Percentiles rank a stretch among this genome's conserved stretches.
Conservation (phyloP, 2,888 invertebrate species). For the Cybosia mesomella region DNA sequence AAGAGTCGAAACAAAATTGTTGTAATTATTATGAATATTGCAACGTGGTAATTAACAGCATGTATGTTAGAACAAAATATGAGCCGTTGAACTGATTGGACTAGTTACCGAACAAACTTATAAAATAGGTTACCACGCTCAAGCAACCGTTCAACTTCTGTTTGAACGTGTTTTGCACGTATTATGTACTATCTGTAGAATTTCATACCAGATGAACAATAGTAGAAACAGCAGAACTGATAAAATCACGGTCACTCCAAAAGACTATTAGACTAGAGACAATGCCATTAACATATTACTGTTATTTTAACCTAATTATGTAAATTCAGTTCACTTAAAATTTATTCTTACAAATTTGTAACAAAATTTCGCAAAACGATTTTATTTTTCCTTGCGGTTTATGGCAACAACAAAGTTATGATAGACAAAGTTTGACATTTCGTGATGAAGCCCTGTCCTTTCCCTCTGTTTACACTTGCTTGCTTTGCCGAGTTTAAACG, state of each 20-base stretch:
- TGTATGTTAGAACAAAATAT: conserved; percentile 1
- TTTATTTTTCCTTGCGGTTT: conserved; percentile 8
- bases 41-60: neutral
- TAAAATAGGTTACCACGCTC: conserved; percentile 10
- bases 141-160: neutral
- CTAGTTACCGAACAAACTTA: conserved; percentile 12
- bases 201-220: neutral
- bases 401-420: conserved; percentile 6
- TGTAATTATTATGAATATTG: neutral
- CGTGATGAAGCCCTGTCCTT: neutral
- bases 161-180: neutral
- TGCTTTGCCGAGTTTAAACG: neutral
- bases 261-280: neutral
- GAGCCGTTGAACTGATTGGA: conserved; percentile 4
- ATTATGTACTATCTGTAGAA: neutral
- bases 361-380: neutral
- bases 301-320: neutral
- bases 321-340: conserved; percentile 5
- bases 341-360: conserved; percentile 2
- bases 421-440: conserved; percentile 8
- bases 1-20: neutral
- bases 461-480: neutral
- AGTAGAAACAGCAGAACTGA: neutral
- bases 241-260: neutral
- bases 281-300: neutral